phyloP scores from a whole-genome alignment of 2,888 invertebrate genomes.

The Nyleta sp. region DNA sequence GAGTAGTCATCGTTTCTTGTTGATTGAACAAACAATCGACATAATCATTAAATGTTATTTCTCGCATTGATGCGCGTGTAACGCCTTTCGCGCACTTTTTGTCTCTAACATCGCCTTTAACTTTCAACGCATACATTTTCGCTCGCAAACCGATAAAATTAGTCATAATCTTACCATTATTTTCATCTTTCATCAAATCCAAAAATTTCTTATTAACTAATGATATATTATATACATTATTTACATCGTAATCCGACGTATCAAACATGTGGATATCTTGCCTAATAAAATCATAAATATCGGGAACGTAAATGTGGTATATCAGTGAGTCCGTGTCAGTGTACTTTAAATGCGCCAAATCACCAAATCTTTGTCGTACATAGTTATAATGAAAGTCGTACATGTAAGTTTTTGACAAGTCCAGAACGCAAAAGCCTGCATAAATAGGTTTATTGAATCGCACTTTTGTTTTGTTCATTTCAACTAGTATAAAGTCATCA shows the following conservation, averaged over 20 bases:
- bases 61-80: conserved; percentile 48
- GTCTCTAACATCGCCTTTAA: conserved; percentile 44
- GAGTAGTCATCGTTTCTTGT: background rate
- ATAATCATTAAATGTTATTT: conserved; percentile 61
- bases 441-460: conserved; percentile 60
- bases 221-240: conserved; percentile 70
- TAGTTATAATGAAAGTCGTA: conserved; percentile 56
- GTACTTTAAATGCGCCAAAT: too few relatives aligned
- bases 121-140: conserved; percentile 62
- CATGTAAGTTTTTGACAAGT: conserved; percentile 40
- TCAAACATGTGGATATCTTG: conserved; percentile 73
- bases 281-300: conserved; percentile 74
- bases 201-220: conserved; percentile 65
- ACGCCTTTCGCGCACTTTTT: conserved; percentile 68
- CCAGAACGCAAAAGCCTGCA: conserved; percentile 38
- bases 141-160: conserved; percentile 68
- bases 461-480: conserved; percentile 39
- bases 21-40: conserved; percentile 29
- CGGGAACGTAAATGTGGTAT: conserved; percentile 73
- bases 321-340: conserved; percentile 73
- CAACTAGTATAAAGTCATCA: conserved; percentile 27
- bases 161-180: conserved; percentile 70
- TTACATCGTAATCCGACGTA: conserved; percentile 66
- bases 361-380: conserved; percentile 20
- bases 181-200: conserved; percentile 75